Percentiles rank a stretch among this genome's conserved stretches.
Evolutionary conservation across 2,113 vertebrate species (phyloP).

Genomic region (Larimichthys polyactis): DNA sequence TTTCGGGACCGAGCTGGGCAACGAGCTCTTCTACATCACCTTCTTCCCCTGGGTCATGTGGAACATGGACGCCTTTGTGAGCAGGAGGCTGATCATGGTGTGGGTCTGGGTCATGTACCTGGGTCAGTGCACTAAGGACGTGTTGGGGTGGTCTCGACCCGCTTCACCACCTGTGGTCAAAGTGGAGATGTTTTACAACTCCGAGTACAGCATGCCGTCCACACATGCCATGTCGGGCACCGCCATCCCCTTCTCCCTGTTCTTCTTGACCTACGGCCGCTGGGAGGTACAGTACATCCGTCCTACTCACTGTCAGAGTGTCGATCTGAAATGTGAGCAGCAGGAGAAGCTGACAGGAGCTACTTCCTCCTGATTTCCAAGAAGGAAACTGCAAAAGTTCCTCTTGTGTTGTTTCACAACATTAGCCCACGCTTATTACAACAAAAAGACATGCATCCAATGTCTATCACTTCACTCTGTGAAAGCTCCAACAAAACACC

Average conservation of each 20-base stretch:
- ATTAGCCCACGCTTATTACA: neutral
- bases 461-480: neutral
- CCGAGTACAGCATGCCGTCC: slow-evolving; percentile 99
- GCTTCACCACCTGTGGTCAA: slow-evolving; percentile 95
- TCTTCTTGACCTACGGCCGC: slow-evolving; percentile 91
- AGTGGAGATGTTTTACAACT: slow-evolving; percentile 97
- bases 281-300: slow-evolving; percentile 89
- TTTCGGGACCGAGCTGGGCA: slow-evolving; percentile 95
- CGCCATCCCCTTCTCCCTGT: slow-evolving; percentile 91
- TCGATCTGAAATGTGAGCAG: neutral
- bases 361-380: slow-evolving; percentile 15
- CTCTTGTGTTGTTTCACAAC: slow-evolving; percentile 5
- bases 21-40: slow-evolving; percentile 94
- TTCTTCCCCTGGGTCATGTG: slow-evolving; percentile 96
- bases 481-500: neutral
- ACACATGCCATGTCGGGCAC: slow-evolving; percentile 99
- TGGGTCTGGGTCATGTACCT: slow-evolving; percentile 99
- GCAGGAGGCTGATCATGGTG: slow-evolving; percentile 90
- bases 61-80: slow-evolving; percentile 92
- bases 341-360: slow-evolving; percentile 15
- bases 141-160: slow-evolving; percentile 93
- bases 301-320: neutral
- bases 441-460: neutral
- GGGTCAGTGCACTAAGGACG: slow-evolving; percentile 97
- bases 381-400: neutral